Evolutionary conservation across 1,140 invertebrate genomes (phyloP).

Genomic region (Archivesica marissinica): DNA sequence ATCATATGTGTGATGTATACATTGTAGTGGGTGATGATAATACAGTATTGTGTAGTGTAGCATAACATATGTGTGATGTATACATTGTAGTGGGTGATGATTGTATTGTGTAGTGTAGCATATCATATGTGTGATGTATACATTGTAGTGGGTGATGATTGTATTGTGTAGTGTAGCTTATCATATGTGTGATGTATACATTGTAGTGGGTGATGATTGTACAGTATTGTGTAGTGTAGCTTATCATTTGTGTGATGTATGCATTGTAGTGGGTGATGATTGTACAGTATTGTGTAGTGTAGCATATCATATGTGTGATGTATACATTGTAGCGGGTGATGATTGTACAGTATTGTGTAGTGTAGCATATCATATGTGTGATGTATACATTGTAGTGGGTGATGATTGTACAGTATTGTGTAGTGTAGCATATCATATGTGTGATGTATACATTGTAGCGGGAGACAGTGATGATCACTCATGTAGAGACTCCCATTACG

Average conservation of each 20-base stretch:
- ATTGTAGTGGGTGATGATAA: background rate
- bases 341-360: background rate
- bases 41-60: too few relatives aligned
- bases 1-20: background rate
- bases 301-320: background rate
- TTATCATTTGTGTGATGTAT: too few relatives aligned
- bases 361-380: background rate
- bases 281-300: too few relatives aligned
- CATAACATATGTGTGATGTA: background rate
- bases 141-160: too few relatives aligned
- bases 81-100: slow-evolving; percentile 65
- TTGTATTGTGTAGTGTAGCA: slow-evolving; percentile 70
- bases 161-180: too few relatives aligned
- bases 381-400: background rate
- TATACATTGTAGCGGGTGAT: background rate
- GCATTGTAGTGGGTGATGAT: too few relatives aligned
- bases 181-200: too few relatives aligned
- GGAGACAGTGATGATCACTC: slow-evolving; percentile 68
- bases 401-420: background rate
- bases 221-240: too few relatives aligned
- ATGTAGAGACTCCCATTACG: slow-evolving; percentile 71
- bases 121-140: too few relatives aligned
- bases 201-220: too few relatives aligned
- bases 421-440: too few relatives aligned
- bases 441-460: slow-evolving; percentile 53